A percentile compares a stretch with the other conserved stretches of the same genome.
These are phyloP conservation scores for Microcebus ravelobensis DNA, from an alignment of 2,113 vertebrate genomes.

Conservation along the genomic window DNA sequence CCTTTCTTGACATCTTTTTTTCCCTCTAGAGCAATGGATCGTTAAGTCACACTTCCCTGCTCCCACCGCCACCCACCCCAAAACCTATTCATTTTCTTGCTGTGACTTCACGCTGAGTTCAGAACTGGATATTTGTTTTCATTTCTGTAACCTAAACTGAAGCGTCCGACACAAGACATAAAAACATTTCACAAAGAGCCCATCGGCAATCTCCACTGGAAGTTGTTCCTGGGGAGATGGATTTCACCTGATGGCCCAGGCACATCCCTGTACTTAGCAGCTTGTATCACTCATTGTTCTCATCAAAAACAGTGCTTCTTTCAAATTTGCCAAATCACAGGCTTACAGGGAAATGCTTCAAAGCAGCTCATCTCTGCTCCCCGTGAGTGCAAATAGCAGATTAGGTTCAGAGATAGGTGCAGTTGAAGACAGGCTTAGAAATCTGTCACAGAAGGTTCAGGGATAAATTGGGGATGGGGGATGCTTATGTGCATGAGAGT, in stretches of 20 bases:
- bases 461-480: background rate
- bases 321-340: slow-evolving; percentile 38
- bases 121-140: slow-evolving; percentile 31
- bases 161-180: background rate
- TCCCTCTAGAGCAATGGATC: background rate
- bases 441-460: background rate
- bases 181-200: slow-evolving; percentile 25
- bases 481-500: background rate
- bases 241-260: background rate
- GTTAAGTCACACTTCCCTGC: background rate
- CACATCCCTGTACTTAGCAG: background rate
- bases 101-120: background rate
- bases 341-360: background rate
- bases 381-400: background rate
- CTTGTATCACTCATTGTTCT: background rate
- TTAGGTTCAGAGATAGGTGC: background rate
- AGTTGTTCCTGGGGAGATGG: background rate
- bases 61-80: accelerated
- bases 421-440: background rate
- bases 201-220: background rate
- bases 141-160: background rate
- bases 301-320: background rate
- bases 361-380: background rate
- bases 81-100: background rate
- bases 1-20: background rate